These are phyloP conservation scores for Masticophis lateralis DNA, from an alignment of 2,797 vertebrate species.

Conservation along the genomic window DNA sequence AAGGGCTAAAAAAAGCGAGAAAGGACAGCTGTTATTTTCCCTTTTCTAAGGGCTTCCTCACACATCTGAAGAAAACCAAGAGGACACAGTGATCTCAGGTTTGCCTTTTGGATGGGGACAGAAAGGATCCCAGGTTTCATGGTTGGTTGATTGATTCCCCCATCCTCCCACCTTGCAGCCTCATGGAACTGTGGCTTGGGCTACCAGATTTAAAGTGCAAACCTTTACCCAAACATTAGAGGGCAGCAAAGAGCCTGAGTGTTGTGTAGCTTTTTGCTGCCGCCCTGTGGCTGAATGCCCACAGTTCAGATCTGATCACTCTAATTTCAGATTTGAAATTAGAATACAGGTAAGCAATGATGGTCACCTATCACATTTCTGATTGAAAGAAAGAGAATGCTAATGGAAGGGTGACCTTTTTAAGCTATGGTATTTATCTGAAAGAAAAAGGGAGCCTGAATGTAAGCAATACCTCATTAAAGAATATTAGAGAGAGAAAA, in stretches of 20 bases:
- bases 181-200: not conserved
- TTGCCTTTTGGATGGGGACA: not conserved
- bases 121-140: not conserved
- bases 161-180: not conserved
- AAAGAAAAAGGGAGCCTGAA: not conserved
- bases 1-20: not conserved
- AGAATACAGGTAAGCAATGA: not conserved
- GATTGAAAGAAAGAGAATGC: not conserved
- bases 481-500: not conserved
- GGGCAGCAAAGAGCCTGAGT: not conserved
- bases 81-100: not conserved
- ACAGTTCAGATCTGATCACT: not conserved
- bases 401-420: not conserved
- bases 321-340: not conserved
- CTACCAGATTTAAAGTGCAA: not conserved
- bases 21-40: not conserved
- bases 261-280: not conserved
- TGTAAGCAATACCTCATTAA: not conserved
- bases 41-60: not conserved
- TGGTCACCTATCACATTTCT: not conserved
- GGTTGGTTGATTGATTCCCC: not conserved
- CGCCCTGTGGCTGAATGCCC: not conserved
- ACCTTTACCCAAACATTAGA: not conserved
- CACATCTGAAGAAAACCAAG: not conserved
- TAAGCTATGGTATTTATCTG: not conserved